These are phyloP conservation scores for Anarrhichthys ocellatus DNA, from an alignment of 2,113 vertebrate species.

Conservation along the genomic window DNA sequence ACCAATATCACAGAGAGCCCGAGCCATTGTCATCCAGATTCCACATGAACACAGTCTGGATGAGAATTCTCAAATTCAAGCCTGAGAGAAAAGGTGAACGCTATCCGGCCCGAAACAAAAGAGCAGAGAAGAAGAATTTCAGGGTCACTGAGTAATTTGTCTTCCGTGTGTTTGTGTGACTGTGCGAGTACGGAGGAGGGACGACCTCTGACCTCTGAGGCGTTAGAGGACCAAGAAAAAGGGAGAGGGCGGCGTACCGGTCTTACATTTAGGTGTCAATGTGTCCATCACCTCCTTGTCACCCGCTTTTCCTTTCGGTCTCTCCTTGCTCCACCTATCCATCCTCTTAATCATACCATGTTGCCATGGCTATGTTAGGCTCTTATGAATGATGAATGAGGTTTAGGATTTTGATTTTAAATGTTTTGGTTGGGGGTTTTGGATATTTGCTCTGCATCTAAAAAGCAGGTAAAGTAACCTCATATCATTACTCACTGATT, in stretches of 20 bases:
- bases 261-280: conserved; percentile 72
- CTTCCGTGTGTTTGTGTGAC: conserved; percentile 71
- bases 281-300: conserved; percentile 54
- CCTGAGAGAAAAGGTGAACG: conserved; percentile 71
- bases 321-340: conserved; percentile 16
- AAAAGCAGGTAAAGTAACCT: background rate
- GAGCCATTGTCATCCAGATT: conserved; percentile 51
- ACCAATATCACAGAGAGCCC: conserved; percentile 7
- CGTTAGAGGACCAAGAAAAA: conserved; percentile 68
- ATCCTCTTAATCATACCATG: conserved; percentile 17
- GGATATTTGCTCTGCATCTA: background rate
- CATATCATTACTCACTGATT: conserved; percentile 90
- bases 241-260: conserved; percentile 61
- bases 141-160: conserved; percentile 82
- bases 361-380: background rate
- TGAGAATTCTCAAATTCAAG: conserved; percentile 55
- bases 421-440: background rate
- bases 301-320: conserved; percentile 1
- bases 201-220: conserved; percentile 76
- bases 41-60: conserved; percentile 55
- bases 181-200: conserved; percentile 75
- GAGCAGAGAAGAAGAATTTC: conserved; percentile 75
- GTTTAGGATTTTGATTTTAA: background rate
- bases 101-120: conserved; percentile 68
- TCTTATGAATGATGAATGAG: background rate